Percentiles rank a stretch among this genome's conserved stretches.
Conservation (phyloP, 2,113 vertebrate species). For the Telmatochromis brichardi region DNA sequence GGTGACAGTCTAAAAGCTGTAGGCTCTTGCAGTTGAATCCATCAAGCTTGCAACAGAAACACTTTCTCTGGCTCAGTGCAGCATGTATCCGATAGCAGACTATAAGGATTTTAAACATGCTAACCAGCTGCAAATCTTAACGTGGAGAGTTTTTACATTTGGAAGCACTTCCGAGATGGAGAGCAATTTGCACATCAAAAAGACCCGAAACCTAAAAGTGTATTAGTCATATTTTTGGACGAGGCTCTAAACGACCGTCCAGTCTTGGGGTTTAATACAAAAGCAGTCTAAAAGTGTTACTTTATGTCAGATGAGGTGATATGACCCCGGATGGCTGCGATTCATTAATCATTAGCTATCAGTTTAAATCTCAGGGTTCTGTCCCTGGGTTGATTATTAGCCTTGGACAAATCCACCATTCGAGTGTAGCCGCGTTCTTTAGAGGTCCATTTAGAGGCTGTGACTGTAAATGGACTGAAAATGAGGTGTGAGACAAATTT, state of each 20-base stretch:
- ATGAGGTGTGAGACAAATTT: not conserved
- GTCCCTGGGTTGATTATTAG: conserved; percentile 42
- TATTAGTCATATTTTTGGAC: not conserved
- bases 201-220: not conserved
- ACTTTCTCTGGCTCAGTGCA: not conserved
- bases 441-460: not conserved
- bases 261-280: not conserved
- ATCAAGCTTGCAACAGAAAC: not conserved
- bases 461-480: not conserved
- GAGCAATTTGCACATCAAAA: not conserved
- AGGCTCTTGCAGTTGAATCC: not conserved
- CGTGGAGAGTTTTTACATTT: not conserved
- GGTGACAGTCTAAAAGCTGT: conserved; percentile 22
- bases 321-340: not conserved
- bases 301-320: conserved; percentile 2
- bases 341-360: conserved; percentile 57
- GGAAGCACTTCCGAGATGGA: fast-evolving
- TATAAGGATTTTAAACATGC: not conserved
- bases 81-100: not conserved
- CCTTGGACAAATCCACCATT: not conserved
- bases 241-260: not conserved
- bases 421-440: not conserved
- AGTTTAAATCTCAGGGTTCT: conserved; percentile 26
- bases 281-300: not conserved
- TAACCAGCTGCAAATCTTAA: not conserved